A percentile compares a stretch with the other conserved stretches of the same genome.
These are phyloP conservation scores for Chaetodon trifascialis DNA, from an alignment of 2,113 vertebrate genomes.

Conservation along the genomic window DNA sequence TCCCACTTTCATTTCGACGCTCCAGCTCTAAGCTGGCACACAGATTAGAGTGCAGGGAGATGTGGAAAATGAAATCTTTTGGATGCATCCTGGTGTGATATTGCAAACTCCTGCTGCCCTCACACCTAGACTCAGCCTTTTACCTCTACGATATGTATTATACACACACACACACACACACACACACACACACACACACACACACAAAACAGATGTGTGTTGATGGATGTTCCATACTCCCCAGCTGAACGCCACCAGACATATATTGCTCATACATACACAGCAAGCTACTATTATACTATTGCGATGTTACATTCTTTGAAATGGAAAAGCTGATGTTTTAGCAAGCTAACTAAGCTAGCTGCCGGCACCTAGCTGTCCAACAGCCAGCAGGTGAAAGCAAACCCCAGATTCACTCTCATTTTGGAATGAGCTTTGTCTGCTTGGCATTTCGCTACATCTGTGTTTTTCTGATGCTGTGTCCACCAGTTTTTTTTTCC, in stretches of 20 bases:
- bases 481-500: no score
- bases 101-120: constrained; percentile 48
- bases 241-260: neutral
- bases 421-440: no score
- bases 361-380: no score
- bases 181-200: constrained; percentile 13
- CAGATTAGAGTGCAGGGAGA: constrained; percentile 60
- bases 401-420: no score
- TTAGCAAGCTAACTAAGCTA: no score
- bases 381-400: no score
- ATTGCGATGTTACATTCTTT: no score
- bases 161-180: constrained; percentile 18
- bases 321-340: no score
- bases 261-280: no score
- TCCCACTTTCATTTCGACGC: constrained; percentile 19
- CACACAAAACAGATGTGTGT: constrained; percentile 3
- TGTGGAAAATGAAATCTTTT: constrained; percentile 68
- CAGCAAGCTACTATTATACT: no score
- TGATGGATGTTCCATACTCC: constrained; percentile 35
- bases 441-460: no score
- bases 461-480: no score
- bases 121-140: constrained; percentile 30
- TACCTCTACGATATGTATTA: constrained; percentile 41
- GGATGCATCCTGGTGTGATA: constrained; percentile 68
- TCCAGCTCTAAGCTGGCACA: constrained; percentile 19